Conservation (phyloP, 2,113 vertebrate species). For the Pseudorectes ferrugineus region DNA sequence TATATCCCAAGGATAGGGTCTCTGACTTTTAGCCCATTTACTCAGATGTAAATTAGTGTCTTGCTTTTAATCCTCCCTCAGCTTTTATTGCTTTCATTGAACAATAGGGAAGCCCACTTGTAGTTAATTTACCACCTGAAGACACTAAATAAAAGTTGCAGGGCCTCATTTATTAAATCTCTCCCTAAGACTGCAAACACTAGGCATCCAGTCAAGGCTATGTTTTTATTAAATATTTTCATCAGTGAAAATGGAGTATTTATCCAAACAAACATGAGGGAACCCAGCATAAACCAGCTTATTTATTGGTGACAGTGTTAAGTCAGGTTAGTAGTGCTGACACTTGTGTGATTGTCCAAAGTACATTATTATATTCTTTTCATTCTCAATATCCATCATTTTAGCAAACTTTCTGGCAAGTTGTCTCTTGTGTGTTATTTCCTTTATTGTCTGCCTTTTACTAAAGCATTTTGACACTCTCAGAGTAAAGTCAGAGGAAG, state of each 20-base stretch:
- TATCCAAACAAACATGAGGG: neutral
- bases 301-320: neutral
- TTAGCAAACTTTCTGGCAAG: neutral
- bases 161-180: constrained; percentile 16
- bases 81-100: constrained; percentile 11
- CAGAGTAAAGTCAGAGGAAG: neutral
- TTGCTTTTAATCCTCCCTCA: neutral
- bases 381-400: neutral
- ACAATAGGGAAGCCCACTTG: constrained; percentile 35
- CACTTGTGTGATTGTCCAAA: neutral
- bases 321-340: neutral
- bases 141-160: constrained; percentile 24
- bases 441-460: neutral
- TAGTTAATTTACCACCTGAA: constrained; percentile 44
- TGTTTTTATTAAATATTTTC: constrained; percentile 23
- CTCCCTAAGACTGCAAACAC: neutral
- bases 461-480: neutral
- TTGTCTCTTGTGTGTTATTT: neutral
- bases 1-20: neutral
- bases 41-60: neutral
- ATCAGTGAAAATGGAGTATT: neutral
- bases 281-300: neutral
- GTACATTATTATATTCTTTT: neutral
- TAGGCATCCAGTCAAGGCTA: neutral
- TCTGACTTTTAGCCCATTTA: neutral